Percentiles rank a stretch among this genome's conserved stretches.
These are phyloP conservation scores for Ascidia mentula DNA, from an alignment of 23 tunicate genomes.

Conservation along the genomic window DNA sequence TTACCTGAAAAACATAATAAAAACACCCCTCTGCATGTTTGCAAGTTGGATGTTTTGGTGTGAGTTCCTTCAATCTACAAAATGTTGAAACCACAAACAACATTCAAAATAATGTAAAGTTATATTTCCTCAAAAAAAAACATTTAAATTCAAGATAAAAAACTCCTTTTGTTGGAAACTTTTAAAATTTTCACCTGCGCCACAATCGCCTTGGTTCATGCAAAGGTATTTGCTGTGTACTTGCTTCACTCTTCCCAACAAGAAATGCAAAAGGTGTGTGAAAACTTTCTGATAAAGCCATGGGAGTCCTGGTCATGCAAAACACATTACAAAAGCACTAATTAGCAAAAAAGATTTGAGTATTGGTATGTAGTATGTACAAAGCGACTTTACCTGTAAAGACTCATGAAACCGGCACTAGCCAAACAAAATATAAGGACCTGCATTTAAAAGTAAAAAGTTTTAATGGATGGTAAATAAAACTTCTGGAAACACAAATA, in stretches of 20 bases:
- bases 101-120: too few species aligned
- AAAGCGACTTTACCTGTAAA: constrained; percentile 46
- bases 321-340: neutral
- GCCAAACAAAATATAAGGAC: constrained; percentile 37
- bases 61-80: neutral
- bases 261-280: constrained; percentile 11
- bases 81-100: too few species aligned
- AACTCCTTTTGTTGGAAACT: too few species aligned
- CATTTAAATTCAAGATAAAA: neutral
- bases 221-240: neutral
- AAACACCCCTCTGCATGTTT: constrained; percentile 32
- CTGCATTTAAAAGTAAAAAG: constrained; percentile 22
- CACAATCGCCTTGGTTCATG: neutral
- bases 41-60: constrained; percentile 28
- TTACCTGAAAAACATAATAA: constrained; percentile 33
- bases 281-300: neutral
- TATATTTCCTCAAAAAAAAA: neutral
- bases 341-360: neutral
- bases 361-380: too few species aligned
- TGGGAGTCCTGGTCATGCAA: neutral
- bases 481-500: too few species aligned
- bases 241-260: constrained; percentile 17
- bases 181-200: neutral
- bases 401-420: constrained; percentile 41
- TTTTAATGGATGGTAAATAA: too few species aligned